Percentiles rank a stretch among this genome's conserved stretches.
These are phyloP conservation scores for Megaleporinus macrocephalus DNA, from an alignment of 2,113 vertebrate genomes.

Conservation along the genomic window DNA sequence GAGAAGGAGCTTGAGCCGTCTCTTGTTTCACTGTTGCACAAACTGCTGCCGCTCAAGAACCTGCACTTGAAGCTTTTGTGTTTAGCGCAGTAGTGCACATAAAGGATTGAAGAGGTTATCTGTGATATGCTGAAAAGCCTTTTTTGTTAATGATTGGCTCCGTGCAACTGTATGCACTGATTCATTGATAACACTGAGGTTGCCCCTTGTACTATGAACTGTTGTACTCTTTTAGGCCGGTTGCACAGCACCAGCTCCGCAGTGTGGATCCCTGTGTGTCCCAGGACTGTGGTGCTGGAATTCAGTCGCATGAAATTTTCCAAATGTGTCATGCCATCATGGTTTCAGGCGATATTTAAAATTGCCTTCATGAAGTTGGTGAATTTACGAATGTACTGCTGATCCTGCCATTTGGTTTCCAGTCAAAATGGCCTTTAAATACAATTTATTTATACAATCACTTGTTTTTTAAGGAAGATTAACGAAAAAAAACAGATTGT, in stretches of 20 bases:
- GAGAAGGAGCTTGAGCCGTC: slow-evolving; percentile 9
- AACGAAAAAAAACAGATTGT: too few species aligned
- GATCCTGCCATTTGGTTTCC: too few species aligned
- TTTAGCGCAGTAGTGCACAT: background rate
- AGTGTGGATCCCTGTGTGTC: background rate
- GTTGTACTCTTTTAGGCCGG: background rate
- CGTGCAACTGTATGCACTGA: slow-evolving; percentile 42
- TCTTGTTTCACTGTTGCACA: slow-evolving; percentile 39
- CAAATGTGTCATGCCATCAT: background rate
- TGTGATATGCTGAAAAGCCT: slow-evolving; percentile 14
- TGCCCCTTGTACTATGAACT: slow-evolving; percentile 52
- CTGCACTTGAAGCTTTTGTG: slow-evolving; percentile 18
- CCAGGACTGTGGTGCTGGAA: background rate
- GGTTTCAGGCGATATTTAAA: too few species aligned
- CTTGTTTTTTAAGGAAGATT: too few species aligned
- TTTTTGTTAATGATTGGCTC: slow-evolving; percentile 57
- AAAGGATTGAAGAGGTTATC: slow-evolving; percentile 20
- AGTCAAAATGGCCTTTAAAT: too few species aligned
- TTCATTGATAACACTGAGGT: slow-evolving; percentile 41
- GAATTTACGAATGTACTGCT: too few species aligned
- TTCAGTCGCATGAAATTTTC: background rate
- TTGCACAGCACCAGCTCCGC: background rate
- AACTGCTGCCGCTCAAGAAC: slow-evolving; percentile 37
- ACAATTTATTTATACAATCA: too few species aligned
- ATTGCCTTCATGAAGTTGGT: background rate